Evolutionary conservation across 2,888 invertebrate genomes (phyloP), one percentile per base, ranked within the genome.

Genomic region (Pseudococcus viburni): DNA sequence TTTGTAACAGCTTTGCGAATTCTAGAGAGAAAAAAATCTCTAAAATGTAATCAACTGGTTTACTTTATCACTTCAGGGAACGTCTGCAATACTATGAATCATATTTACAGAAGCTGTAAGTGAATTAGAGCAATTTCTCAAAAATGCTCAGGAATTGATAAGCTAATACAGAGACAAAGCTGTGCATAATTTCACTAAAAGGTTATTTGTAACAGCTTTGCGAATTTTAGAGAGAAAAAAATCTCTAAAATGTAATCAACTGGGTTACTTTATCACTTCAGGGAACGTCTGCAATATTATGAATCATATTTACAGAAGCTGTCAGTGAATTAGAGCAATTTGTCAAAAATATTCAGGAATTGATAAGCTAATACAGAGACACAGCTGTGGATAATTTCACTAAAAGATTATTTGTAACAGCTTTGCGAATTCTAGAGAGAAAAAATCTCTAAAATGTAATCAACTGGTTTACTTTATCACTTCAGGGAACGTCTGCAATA

Each of bases 51-150:
- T 42, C 42, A 80, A 80, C 80, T 80, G 80, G 9, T 15, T 64
- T 64, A 64, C 4, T 73, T 33, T 73, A 42, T 80, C 80, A 80
- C 80, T 80, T n/a, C 80, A 80, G 80, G 80, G 80, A 80, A 80
- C 80, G 80, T 42, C 80, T 46, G 19, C 42, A 42, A 46, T 42
- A n/a, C 17, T 80, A 80, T n/a, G 6, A 9, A 80, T 42, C 42
- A n/a, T n/a, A 80, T 33, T 46, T n/a, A 80, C 46, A 46, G 80
- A n/a, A 80, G 80, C 80, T 80, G 46, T 80, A n/a, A 80, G 80
- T 80, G 80, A 80, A 59, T 59, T 59, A 5, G 7, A 19, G 51
- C n/a, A 59, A n/a, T n/a, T n/a, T n/a, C n/a, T n/a, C n/a, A n/a
- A n/a, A n/a, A n/a, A n/a, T n/a, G n/a, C n/a, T n/a, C n/a, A n/a